Conservation (phyloP, 2,888 invertebrate species). For the Resseliella maxima region DNA sequence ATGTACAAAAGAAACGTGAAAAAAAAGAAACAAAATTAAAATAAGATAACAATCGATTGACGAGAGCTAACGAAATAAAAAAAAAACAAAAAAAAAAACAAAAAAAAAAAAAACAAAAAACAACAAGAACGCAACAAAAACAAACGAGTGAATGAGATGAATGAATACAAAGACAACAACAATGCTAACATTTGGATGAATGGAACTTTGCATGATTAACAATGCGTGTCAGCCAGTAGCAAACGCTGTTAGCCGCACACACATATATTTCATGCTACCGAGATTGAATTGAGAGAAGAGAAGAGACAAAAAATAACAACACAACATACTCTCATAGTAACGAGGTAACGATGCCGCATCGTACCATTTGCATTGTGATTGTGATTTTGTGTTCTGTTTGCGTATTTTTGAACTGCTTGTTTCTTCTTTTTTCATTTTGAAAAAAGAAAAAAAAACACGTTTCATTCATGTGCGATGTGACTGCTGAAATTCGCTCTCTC, state of each 20-base stretch:
- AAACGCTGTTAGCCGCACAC: conserved; percentile 2
- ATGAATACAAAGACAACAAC: conserved; percentile 42
- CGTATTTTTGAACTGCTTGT: neutral
- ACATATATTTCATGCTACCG: conserved; percentile 22
- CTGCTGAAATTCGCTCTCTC: neutral
- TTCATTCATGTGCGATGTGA: neutral
- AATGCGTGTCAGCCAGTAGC: conserved; percentile 56
- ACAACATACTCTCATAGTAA: conserved; percentile 34
- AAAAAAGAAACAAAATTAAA: neutral
- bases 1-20: neutral
- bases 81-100: too few species aligned
- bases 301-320: conserved; percentile 4
- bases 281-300: neutral
- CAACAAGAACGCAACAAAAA: too few species aligned
- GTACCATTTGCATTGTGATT: neutral
- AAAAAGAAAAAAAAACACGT: too few species aligned
- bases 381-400: neutral
- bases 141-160: neutral
- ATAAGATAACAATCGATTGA: conserved; percentile 39
- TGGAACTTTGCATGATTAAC: conserved; percentile 57
- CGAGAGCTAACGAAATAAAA: too few species aligned
- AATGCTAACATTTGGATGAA: conserved; percentile 29
- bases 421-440: too few species aligned
- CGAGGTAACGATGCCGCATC: conserved; percentile 40
- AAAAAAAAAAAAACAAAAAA: neutral